These are phyloP conservation scores for Microcebus murinus DNA, from an alignment of 2,113 vertebrate species.

Conservation along the genomic window DNA sequence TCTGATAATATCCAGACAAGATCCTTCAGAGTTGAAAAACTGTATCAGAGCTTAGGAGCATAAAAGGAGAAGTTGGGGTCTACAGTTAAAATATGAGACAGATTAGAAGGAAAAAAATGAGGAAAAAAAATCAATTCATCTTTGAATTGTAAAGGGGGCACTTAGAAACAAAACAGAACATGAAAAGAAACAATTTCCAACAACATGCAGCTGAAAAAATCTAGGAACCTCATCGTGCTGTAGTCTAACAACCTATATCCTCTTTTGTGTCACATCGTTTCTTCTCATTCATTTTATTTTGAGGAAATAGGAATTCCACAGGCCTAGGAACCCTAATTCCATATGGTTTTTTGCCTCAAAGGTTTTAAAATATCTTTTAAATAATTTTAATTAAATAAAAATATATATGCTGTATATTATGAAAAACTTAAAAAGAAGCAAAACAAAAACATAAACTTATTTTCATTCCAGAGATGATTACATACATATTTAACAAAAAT, in stretches of 20 bases:
- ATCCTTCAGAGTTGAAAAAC: not conserved
- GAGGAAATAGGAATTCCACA: not conserved
- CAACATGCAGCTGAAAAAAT: not conserved
- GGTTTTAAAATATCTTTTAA: not conserved
- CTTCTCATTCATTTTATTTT: not conserved
- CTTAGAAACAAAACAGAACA: not conserved
- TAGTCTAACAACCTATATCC: not conserved
- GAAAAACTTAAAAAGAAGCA: not conserved
- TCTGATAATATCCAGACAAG: not conserved
- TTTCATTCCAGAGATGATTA: not conserved
- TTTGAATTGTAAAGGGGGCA: not conserved
- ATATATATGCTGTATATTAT: not conserved
- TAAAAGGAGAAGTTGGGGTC: not conserved
- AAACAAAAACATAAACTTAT: not conserved
- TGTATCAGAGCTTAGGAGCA: not conserved
- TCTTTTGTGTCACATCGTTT: not conserved
- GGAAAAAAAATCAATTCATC: not conserved
- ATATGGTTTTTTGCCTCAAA: not conserved
- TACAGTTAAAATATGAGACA: not conserved
- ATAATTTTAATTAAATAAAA: not conserved
- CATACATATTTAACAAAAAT: not conserved
- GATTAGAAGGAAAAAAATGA: not conserved
- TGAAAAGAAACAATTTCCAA: not conserved
- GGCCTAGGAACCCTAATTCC: not conserved
- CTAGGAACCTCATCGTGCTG: not conserved